Evolutionary conservation across 2,888 invertebrate species (phyloP).

Genomic region (Callyntrura sp.): DNA sequence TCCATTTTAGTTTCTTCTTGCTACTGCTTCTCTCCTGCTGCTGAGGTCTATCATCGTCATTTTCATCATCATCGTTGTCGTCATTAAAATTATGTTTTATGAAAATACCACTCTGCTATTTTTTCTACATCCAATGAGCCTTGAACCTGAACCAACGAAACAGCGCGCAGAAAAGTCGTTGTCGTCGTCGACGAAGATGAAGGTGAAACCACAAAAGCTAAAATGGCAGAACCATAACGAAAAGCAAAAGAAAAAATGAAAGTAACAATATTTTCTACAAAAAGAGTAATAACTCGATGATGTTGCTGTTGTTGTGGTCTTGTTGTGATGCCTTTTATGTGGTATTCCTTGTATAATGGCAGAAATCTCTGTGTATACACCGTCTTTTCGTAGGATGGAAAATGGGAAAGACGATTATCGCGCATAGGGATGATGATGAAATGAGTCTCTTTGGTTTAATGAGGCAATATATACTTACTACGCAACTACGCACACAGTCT

Average conservation of each 20-base stretch:
- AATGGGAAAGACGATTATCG: not conserved
- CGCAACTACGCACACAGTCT: no score
- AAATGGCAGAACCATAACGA: slow-evolving; percentile 52
- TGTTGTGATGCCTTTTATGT: not conserved
- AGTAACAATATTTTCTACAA: not conserved
- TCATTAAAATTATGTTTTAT: slow-evolving; percentile 34
- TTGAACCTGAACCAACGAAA: slow-evolving; percentile 40
- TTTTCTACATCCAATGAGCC: slow-evolving; percentile 46
- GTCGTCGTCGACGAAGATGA: not conserved
- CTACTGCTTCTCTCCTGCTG: not conserved
- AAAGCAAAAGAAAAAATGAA: slow-evolving; percentile 36
- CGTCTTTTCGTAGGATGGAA: not conserved
- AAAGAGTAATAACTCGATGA: not conserved
- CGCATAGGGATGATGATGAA: slow-evolving; percentile 24
- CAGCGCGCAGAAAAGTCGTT: not conserved
- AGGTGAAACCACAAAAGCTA: slow-evolving; percentile 65
- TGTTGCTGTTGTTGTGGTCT: not conserved
- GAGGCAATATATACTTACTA: slow-evolving; percentile 49
- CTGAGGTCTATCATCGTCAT: not conserved
- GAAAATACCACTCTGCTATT: slow-evolving; percentile 17
- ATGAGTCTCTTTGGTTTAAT: slow-evolving; percentile 60
- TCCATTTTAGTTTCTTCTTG: not conserved
- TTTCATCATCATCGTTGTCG: no score
- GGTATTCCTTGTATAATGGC: not conserved
- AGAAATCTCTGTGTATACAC: not conserved